A percentile compares a stretch with the other conserved stretches of the same genome.
These are phyloP conservation scores for Protobothrops flavoviridis DNA, from an alignment of 2,113 vertebrate species.

Conservation along the genomic window DNA sequence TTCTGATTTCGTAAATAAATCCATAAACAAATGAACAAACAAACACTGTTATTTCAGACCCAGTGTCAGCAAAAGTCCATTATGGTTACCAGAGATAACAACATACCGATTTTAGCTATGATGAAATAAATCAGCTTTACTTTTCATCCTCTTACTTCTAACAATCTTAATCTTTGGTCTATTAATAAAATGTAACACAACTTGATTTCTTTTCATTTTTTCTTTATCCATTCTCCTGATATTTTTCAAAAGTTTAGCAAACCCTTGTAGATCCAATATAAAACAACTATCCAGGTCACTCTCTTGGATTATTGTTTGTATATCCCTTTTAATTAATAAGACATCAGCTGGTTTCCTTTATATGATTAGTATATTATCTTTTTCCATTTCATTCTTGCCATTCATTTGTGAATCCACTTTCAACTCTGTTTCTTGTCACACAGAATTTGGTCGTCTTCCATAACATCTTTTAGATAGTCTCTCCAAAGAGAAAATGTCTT, in stretches of 20 bases:
- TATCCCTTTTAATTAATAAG: neutral
- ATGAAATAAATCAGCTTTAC: neutral
- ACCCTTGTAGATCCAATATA: neutral
- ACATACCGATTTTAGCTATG: neutral
- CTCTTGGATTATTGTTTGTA: neutral
- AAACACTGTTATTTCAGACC: too few relatives aligned
- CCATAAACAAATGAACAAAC: too few relatives aligned
- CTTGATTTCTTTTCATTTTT: neutral
- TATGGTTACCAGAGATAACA: too few relatives aligned
- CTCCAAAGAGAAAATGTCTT: neutral
- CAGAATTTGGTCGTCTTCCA: neutral
- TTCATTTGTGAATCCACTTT: neutral
- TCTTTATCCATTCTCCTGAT: neutral
- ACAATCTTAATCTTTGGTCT: neutral
- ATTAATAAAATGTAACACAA: neutral
- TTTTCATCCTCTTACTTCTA: neutral
- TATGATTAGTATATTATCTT: neutral
- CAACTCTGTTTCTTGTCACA: neutral
- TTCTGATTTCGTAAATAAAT: too few relatives aligned
- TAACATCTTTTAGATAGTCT: neutral
- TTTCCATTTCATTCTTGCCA: neutral
- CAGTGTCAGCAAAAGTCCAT: too few relatives aligned
- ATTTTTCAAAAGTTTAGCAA: neutral
- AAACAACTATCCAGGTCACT: neutral
- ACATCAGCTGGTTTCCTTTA: neutral